These are phyloP conservation scores for Tiphia femorata DNA, from an alignment of 2,888 invertebrate genomes.

Conservation along the genomic window DNA sequence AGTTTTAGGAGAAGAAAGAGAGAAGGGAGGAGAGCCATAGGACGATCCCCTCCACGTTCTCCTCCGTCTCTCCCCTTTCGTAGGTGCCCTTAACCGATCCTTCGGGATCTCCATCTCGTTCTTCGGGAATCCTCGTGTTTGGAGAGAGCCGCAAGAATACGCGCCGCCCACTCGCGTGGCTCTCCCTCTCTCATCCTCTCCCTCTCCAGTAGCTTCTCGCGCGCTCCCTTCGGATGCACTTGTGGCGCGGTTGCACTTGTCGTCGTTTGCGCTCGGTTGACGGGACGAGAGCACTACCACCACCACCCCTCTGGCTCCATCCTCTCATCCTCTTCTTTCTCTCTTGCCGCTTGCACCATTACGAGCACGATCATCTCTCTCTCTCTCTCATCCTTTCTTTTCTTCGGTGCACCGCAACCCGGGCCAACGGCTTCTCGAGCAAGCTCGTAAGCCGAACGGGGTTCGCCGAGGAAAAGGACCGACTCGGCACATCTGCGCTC, in stretches of 20 bases:
- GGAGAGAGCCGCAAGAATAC: slow-evolving; percentile 16
- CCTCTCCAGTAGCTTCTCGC: slow-evolving; percentile 3
- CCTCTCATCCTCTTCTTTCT: too few relatives aligned
- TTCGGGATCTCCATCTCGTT: slow-evolving; percentile 4
- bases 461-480: too few relatives aligned
- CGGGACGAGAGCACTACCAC: too few relatives aligned
- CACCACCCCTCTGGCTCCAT: too few relatives aligned
- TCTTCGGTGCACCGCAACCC: too few relatives aligned
- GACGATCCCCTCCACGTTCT: slow-evolving; percentile 34
- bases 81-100: slow-evolving; percentile 12
- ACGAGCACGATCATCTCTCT: background rate
- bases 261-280: too few relatives aligned
- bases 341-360: too few relatives aligned
- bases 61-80: too few relatives aligned
- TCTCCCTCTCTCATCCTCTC: slow-evolving; percentile 12
- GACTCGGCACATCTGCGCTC: slow-evolving; percentile 29
- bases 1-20: slow-evolving; percentile 6
- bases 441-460: too few relatives aligned
- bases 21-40: background rate
- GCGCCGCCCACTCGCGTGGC: slow-evolving; percentile 53
- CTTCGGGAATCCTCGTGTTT: background rate
- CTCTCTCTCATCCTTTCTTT: background rate
- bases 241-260: background rate
- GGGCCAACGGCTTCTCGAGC: too few relatives aligned
- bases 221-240: too few relatives aligned